phyloP scores from a whole-genome alignment of 2,797 vertebrate genomes.

The Notamacropus eugenii region DNA sequence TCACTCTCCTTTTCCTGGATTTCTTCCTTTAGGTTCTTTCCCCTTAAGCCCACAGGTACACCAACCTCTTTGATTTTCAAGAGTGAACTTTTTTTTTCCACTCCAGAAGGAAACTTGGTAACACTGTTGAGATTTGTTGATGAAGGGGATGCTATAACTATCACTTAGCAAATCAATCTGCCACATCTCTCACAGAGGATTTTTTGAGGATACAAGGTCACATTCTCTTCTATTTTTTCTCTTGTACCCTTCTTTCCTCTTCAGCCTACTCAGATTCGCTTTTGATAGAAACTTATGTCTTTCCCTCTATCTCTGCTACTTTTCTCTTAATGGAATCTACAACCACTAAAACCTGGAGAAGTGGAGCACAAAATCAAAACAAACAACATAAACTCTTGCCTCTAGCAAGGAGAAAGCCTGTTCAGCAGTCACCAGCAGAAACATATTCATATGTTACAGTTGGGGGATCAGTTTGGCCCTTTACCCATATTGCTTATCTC shows the following conservation, averaged over 20 bases:
- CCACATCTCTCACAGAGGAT: conserved; percentile 4
- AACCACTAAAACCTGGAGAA: not conserved
- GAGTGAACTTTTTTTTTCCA: not conserved
- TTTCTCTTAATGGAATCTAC: conserved; percentile 31
- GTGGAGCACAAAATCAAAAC: not conserved
- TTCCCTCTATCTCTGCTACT: not conserved
- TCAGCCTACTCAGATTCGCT: not conserved
- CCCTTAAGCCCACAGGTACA: conserved; percentile 8
- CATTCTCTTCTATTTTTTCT: conserved; percentile 26
- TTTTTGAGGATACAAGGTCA: not conserved
- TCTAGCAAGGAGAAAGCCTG: not conserved
- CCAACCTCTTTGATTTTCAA: not conserved
- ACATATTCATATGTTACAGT: not conserved
- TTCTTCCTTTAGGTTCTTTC: not conserved
- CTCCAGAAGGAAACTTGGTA: not conserved
- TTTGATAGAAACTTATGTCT: not conserved
- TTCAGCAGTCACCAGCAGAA: not conserved
- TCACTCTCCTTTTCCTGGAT: not conserved
- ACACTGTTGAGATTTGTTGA: not conserved
- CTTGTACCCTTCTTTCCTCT: not conserved
- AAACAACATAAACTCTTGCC: conserved; percentile 1
- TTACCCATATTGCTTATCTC: not conserved
- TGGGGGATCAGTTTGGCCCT: not conserved
- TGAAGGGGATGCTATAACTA: not conserved
- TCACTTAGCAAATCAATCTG: conserved; percentile 39